Percentiles rank a stretch among this genome's conserved stretches.
These are phyloP conservation scores for Pheosia tremula DNA, from an alignment of 2,888 invertebrate species.

Conservation along the genomic window DNA sequence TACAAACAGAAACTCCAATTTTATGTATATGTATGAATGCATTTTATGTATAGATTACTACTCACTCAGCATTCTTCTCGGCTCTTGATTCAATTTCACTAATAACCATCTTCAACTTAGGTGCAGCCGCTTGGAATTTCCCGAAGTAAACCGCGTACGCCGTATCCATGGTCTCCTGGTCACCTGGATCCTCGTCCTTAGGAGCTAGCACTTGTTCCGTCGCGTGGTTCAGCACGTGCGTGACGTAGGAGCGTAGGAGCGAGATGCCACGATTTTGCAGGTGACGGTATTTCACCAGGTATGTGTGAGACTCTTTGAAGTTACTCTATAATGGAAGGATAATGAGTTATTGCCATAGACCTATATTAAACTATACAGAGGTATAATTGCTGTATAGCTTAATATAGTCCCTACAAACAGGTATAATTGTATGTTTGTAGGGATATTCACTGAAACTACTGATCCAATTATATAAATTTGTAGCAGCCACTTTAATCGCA, in stretches of 20 bases:
- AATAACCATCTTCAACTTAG: slow-evolving; percentile 92
- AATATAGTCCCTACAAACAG: too few relatives aligned
- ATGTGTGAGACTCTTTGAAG: slow-evolving; percentile 94
- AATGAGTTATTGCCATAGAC: neutral
- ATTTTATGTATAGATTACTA: too few relatives aligned
- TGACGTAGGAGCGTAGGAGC: slow-evolving; percentile 91
- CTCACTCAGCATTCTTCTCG: slow-evolving; percentile 89
- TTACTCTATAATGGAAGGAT: slow-evolving; percentile 82
- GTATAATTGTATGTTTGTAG: too few relatives aligned
- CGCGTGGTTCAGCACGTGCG: slow-evolving; percentile 90
- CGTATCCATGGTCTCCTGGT: slow-evolving; percentile 83
- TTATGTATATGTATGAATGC: too few relatives aligned
- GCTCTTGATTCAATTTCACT: slow-evolving; percentile 92
- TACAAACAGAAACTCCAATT: too few relatives aligned
- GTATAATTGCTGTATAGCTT: too few relatives aligned
- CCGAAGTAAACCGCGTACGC: slow-evolving; percentile 96
- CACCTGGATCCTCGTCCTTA: slow-evolving; percentile 53
- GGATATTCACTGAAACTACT: too few relatives aligned
- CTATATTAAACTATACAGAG: too few relatives aligned
- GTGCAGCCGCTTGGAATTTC: slow-evolving; percentile 96
- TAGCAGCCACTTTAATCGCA: too few relatives aligned
- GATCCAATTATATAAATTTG: too few relatives aligned
- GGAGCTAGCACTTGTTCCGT: slow-evolving; percentile 88
- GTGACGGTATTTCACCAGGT: slow-evolving; percentile 93
- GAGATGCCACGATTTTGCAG: slow-evolving; percentile 92